Base-by-base conservation (phyloP, 1,140 invertebrate genomes). In the Amphibalanus amphitrite region DNA sequence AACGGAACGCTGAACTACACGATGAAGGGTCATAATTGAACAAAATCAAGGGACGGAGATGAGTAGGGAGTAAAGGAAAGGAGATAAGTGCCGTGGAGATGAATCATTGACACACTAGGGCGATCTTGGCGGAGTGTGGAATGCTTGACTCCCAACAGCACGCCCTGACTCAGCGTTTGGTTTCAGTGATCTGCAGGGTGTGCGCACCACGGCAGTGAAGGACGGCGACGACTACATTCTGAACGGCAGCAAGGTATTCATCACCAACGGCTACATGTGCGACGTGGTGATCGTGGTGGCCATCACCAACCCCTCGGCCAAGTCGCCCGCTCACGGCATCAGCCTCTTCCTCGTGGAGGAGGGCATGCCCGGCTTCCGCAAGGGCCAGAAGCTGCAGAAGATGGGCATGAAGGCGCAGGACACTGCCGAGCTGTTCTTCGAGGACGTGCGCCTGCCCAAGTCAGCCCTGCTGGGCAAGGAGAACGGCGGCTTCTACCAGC, bases 371-470 rank as follows among this genome's bases (percentile, higher is more conserved):
- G 82, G 82, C 0, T 83, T 82, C 73, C 79, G 78, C 26, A 83
- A 83, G 73, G 82, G 82, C 23, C 77, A 75, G 65, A 82, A 82
- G 69, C 74, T 84, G 38, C 75, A 83, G 67, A 84, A 83, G 73
- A 78, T 84, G 74, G 82, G 82, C 28, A 72, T 82, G 59, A 81
- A 82, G 71, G 80, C 79, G 67, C 81, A 83, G 81, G 82, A 83
- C 73, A 82, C 82, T n/a, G 78, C 81, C n/a, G 82, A 82, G 72
- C 75, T 83, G 29, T 83, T 83, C 74, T 83, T 83, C 76, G 82
- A 83, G 71, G 82, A 83, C 78, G 81, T 83, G 1, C 78, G 82
- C 0, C 75, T 84, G 20, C 82, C 82, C 10, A 73, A 75, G 28
- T 77, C 76, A 69, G 79, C 79, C 38, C 73, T 83, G 10, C 75